phyloP scores from a whole-genome alignment of 2,113 vertebrate species.

The Rhinolophus sinicus region DNA sequence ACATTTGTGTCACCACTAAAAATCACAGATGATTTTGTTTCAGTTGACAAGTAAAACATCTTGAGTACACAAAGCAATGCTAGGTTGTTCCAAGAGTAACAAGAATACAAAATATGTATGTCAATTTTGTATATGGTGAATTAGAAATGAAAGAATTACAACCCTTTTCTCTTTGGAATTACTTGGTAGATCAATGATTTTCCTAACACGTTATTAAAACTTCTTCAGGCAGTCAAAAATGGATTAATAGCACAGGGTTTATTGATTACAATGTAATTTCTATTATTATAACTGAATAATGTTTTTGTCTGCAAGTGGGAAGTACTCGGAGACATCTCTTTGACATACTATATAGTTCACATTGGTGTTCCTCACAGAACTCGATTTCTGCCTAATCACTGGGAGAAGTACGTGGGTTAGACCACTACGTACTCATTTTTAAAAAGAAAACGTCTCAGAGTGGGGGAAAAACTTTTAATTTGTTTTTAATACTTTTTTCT shows the following conservation, averaged over 20 bases:
- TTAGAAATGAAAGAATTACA: constrained; percentile 68
- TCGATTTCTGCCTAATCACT: constrained; percentile 50
- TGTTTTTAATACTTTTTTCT: not conserved
- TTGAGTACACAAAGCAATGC: not conserved
- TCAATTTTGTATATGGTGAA: constrained; percentile 46
- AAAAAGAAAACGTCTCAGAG: constrained; percentile 12
- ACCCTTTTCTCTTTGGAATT: constrained; percentile 73
- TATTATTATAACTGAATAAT: constrained; percentile 77
- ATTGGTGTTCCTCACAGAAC: not conserved
- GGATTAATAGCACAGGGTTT: constrained; percentile 79
- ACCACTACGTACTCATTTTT: not conserved
- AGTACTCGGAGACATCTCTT: constrained; percentile 31
- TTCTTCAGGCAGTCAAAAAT: constrained; percentile 76
- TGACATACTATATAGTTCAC: constrained; percentile 51
- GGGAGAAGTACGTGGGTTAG: constrained; percentile 2
- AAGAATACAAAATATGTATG: not conserved
- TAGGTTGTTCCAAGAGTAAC: not conserved
- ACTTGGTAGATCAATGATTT: constrained; percentile 70
- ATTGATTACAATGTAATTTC: constrained; percentile 83
- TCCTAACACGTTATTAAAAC: constrained; percentile 76
- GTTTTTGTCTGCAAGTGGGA: constrained; percentile 62
- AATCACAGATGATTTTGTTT: not conserved
- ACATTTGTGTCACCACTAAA: not conserved
- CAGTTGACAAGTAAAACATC: not conserved
- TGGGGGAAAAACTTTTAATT: not conserved